These are phyloP conservation scores for Aphelenchoides bicaudatus DNA, from an alignment of 2,888 invertebrate genomes.

Conservation along the genomic window DNA sequence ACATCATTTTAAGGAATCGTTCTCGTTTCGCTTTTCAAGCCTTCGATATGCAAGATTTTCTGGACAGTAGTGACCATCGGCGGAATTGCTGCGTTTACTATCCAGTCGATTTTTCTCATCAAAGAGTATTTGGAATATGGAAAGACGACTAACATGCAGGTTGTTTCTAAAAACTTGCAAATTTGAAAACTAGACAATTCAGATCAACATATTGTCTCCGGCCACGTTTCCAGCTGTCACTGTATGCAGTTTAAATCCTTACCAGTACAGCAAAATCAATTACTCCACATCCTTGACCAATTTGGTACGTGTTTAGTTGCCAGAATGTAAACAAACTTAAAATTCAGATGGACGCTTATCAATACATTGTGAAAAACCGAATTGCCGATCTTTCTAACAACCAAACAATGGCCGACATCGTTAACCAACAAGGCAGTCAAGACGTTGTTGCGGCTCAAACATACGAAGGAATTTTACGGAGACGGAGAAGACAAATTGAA, in stretches of 20 bases:
- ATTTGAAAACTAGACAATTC: background rate
- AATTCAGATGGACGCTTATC: no score
- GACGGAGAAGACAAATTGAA: no score
- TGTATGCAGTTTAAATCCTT: background rate
- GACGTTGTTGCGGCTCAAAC: no score
- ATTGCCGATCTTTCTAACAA: no score
- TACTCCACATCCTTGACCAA: background rate
- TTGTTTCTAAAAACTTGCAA: background rate
- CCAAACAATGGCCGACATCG: no score
- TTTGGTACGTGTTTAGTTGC: background rate
- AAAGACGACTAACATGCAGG: background rate
- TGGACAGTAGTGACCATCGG: background rate
- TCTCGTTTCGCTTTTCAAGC: no score
- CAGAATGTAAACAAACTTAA: no score
- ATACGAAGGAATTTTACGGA: no score
- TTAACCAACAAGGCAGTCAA: no score
- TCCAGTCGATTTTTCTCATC: constrained; percentile 2
- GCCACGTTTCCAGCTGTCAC: background rate
- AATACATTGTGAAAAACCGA: no score
- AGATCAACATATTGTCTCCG: background rate
- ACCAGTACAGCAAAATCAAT: background rate
- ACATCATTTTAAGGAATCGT: no score
- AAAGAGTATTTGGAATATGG: background rate
- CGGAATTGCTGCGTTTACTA: background rate
- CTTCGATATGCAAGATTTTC: background rate